A percentile compares a stretch with the other conserved stretches of the same genome.
Evolutionary conservation across 1,140 invertebrate genomes (phyloP).

Genomic region (Pseudomyrmex concolor): DNA sequence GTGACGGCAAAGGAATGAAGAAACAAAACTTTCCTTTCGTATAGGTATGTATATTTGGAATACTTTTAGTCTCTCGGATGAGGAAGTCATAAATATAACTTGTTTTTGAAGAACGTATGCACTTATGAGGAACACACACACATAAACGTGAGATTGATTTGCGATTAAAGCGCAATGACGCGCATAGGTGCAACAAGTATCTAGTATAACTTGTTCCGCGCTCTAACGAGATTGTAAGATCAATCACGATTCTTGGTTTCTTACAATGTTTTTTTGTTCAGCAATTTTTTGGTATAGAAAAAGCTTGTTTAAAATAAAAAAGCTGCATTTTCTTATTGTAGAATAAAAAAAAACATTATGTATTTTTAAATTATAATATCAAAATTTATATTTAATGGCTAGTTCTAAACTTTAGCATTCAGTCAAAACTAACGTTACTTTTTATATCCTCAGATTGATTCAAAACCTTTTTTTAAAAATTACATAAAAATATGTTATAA

Average conservation of each 20-base stretch:
- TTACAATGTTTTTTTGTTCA: constrained; percentile 7
- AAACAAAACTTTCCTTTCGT: constrained; percentile 55
- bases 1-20: constrained; percentile 28
- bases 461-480: too few species aligned
- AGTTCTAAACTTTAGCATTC: too few species aligned
- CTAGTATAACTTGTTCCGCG: neutral
- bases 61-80: neutral
- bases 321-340: too few species aligned
- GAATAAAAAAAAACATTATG: too few species aligned
- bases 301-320: too few species aligned
- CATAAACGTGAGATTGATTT: constrained; percentile 15
- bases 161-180: constrained; percentile 12
- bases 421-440: too few species aligned
- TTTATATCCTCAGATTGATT: too few species aligned
- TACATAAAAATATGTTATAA: too few species aligned
- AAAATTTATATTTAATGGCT: too few species aligned
- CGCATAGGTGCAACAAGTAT: neutral
- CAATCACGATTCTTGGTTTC: neutral
- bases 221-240: neutral
- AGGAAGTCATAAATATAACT: neutral
- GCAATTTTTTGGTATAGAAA: neutral
- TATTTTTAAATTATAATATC: too few species aligned
- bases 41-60: constrained; percentile 10
- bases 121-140: neutral
- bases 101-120: neutral